Evolutionary conservation across 2,113 vertebrate genomes (phyloP).

Genomic region (Antennarius striatus): DNA sequence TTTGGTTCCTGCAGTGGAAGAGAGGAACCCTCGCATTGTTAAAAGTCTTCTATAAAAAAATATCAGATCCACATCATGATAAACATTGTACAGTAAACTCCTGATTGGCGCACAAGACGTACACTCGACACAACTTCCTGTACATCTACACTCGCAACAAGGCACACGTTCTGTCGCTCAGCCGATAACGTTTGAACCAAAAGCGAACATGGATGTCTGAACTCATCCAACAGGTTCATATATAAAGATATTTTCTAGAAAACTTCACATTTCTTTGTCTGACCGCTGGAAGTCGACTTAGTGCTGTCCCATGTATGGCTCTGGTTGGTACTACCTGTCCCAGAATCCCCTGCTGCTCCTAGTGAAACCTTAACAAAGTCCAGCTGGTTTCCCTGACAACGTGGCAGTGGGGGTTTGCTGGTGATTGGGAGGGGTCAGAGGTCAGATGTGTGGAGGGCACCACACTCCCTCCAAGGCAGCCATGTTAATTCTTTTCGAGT

Average conservation of each 20-base stretch:
- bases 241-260: not conserved
- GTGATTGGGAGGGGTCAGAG: not conserved
- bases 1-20: no score
- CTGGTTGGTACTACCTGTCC: slow-evolving; percentile 19
- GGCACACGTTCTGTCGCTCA: no score
- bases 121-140: no score
- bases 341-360: slow-evolving; percentile 27
- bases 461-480: slow-evolving; percentile 79
- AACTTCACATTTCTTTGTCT: no score
- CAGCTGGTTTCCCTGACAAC: not conserved
- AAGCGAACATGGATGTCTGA: no score
- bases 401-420: not conserved
- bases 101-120: not conserved
- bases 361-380: not conserved
- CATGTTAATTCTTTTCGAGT: slow-evolving; percentile 80
- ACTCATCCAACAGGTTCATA: no score
- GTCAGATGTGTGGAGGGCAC: slow-evolving; percentile 85
- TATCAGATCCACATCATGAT: not conserved
- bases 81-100: not conserved
- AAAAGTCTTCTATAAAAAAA: not conserved
- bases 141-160: no score
- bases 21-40: not conserved
- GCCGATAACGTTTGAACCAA: no score
- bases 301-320: not conserved
- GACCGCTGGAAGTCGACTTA: no score